Evolutionary conservation across 1,140 invertebrate species (phyloP).

Genomic region (Eriocheir sinensis): DNA sequence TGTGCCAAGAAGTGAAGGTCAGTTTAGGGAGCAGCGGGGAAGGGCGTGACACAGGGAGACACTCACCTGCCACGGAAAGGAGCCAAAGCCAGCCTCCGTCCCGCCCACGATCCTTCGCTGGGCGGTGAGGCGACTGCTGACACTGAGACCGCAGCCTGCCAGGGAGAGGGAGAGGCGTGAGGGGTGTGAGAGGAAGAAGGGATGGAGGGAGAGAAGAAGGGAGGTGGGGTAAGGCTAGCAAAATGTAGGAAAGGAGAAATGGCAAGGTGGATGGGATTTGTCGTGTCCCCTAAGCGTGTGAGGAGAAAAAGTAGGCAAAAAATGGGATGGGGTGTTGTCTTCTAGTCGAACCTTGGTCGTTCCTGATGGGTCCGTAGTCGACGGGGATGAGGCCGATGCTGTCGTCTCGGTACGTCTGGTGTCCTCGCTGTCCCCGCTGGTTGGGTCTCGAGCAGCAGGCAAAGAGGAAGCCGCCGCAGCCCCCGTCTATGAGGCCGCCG

Average conservation of each 20-base stretch:
- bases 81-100: slow-evolving; percentile 95
- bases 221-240: neutral
- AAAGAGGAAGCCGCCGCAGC: slow-evolving; percentile 91
- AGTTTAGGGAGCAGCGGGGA: too few relatives aligned
- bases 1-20: too few relatives aligned
- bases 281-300: too few relatives aligned
- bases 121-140: slow-evolving; percentile 89
- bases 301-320: neutral
- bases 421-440: slow-evolving; percentile 79
- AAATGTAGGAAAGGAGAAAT: too few relatives aligned
- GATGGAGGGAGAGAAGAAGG: neutral
- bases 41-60: neutral
- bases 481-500: slow-evolving; percentile 92
- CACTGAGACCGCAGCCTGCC: slow-evolving; percentile 92
- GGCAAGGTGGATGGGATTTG: too few relatives aligned
- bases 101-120: slow-evolving; percentile 95
- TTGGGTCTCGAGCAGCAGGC: slow-evolving; percentile 90
- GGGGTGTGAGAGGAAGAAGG: neutral
- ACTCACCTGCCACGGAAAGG: slow-evolving; percentile 94
- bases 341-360: slow-evolving; percentile 91
- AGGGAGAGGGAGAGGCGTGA: neutral
- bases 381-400: slow-evolving; percentile 78
- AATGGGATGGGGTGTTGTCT: neutral
- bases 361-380: slow-evolving; percentile 87
- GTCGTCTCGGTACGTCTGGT: slow-evolving; percentile 84